Base-by-base conservation (phyloP, 2,888 invertebrate genomes). In the Sympetrum striolatum region DNA sequence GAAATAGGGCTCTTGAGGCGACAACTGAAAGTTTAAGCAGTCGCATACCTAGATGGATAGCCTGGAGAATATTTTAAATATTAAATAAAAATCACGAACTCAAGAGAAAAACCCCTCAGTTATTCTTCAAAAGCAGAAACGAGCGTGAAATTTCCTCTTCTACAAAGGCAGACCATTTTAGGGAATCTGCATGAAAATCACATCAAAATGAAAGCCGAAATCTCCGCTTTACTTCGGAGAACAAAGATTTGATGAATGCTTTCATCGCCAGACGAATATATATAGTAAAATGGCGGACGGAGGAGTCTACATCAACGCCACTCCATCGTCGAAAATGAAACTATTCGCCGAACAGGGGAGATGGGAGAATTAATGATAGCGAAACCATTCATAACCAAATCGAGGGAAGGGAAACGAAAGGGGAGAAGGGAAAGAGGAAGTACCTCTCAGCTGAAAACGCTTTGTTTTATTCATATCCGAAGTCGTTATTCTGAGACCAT, bases 401-500 rank as follows among this genome's bases (percentile, higher is more conserved):
- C 25, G 31, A 31, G 53, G 53, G 18, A 73, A 31, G 22, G 8
- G 22, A 60, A 22, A 3, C 10, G 14, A 8, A 15, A 12, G 15
- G 2, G 22, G 58, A 31, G 35, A 5, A 35, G 35, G 80, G 18
- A 12, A 14, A n/a, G 18, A 60, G 53, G 60, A 37, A 35, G 60
- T 18, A 53, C 25, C 86, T 86, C 86, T 58, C 64, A 22, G 60
- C 12, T 22, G 60, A 53, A n/a, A 73, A 3, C 25, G 53, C 18
- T 64, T 64, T 37, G 35, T 86, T 86, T 86, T 86, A 86, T 86
- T 86, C 86, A 86, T 86, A 60, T 86, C 86, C 86, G 86, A 86
- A 86, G 86, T 86, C 86, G 86, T 86, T 86, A 86, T 35, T 35
- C 14, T 35, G 31, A 22, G 60, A 37, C 86, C 86, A 86, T 86